Conservation (phyloP, 1,140 invertebrate species). For the Drosophila athabasca region DNA sequence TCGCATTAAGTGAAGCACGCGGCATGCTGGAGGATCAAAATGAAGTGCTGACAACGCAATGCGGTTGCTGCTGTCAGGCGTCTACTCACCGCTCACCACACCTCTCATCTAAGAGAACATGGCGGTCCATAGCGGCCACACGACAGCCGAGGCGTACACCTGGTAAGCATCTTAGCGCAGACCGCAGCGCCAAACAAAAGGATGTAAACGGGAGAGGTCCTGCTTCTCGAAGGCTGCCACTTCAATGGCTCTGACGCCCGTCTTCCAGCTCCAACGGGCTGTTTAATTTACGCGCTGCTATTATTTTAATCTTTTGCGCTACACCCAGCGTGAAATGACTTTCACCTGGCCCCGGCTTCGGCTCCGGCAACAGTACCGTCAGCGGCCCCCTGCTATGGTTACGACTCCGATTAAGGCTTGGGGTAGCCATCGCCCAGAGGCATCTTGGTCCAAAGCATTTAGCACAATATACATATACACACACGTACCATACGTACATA, state of each 20-base stretch:
- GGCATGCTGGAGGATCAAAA: constrained; percentile 78
- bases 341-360: constrained; percentile 66
- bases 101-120: neutral
- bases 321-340: constrained; percentile 80
- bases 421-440: constrained; percentile 37
- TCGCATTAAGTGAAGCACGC: constrained; percentile 78
- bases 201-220: constrained; percentile 43
- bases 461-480: constrained; percentile 54
- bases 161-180: constrained; percentile 75
- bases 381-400: constrained; percentile 17
- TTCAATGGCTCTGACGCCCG: constrained; percentile 40
- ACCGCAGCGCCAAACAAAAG: constrained; percentile 67
- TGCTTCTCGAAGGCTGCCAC: constrained; percentile 39
- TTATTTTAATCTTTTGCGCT: constrained; percentile 82
- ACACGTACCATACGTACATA: constrained; percentile 27
- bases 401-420: constrained; percentile 1
- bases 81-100: too few species aligned
- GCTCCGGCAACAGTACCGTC: too few species aligned
- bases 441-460: constrained; percentile 63
- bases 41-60: constrained; percentile 79
- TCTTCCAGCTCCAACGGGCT: constrained; percentile 48
- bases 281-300: constrained; percentile 82
- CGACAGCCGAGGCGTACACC: constrained; percentile 19
- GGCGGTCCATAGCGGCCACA: neutral
- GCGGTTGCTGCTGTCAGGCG: constrained; percentile 15